A percentile compares a stretch with the other conserved stretches of the same genome.
Conservation (phyloP, 2,797 vertebrate species). For the Geotrypetes seraphini region DNA sequence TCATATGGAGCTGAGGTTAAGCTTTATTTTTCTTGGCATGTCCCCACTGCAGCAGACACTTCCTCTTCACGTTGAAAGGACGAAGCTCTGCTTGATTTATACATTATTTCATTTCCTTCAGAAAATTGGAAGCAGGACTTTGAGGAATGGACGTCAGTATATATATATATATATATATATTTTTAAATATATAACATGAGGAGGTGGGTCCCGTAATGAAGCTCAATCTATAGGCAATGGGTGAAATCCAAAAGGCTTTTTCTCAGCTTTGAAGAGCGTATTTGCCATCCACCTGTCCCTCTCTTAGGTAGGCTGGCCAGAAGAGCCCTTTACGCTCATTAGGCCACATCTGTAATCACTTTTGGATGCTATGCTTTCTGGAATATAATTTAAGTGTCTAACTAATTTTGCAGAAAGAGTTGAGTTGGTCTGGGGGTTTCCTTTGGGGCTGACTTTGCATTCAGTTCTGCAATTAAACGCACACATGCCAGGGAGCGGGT, state of each 20-base stretch:
- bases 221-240: too few species aligned
- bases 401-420: slow-evolving; percentile 33
- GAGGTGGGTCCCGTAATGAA: slow-evolving; percentile 12
- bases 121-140: slow-evolving; percentile 70
- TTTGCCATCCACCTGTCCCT: slow-evolving; percentile 15
- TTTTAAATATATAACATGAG: slow-evolving; percentile 49
- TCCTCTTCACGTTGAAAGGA: slow-evolving; percentile 74
- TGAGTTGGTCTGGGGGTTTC: slow-evolving; percentile 25
- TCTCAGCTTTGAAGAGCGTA: neutral
- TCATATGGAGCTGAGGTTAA: slow-evolving; percentile 79
- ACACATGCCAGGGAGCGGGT: slow-evolving; percentile 18
- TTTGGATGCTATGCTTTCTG: slow-evolving; percentile 4
- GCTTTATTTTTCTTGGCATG: slow-evolving; percentile 80
- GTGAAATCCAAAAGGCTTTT: slow-evolving; percentile 10
- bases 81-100: slow-evolving; percentile 80
- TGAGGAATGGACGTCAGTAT: slow-evolving; percentile 58
- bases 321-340: neutral
- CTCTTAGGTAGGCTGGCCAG: neutral
- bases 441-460: slow-evolving; percentile 32
- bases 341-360: neutral
- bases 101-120: slow-evolving; percentile 86
- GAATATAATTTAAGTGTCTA: slow-evolving; percentile 20
- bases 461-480: slow-evolving; percentile 29
- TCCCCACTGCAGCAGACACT: slow-evolving; percentile 67
- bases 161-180: too few species aligned